Base-by-base conservation (phyloP, 2,797 vertebrate species). In the Scolopax rusticola region DNA sequence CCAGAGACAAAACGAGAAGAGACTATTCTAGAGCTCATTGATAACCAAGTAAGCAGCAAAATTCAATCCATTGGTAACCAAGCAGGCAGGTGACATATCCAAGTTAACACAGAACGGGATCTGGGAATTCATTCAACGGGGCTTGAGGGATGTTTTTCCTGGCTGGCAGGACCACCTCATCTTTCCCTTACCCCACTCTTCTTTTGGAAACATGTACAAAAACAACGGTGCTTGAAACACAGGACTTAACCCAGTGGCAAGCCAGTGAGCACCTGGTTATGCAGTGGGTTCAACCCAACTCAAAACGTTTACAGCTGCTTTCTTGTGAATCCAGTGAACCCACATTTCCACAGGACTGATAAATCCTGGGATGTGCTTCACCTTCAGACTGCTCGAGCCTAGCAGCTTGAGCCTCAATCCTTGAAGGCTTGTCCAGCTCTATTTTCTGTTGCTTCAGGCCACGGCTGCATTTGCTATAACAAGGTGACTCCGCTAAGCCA, bases 401-500 rank as follows among this genome's bases (percentile, higher is more conserved):
- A 23, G n/a, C 16, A 33, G 17, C 16, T 4, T 6, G 8, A 43
- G 41, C 60, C 18, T 4, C 27, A 28, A 1, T 18, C 25, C 28
- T 11, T 3, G 9, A 2, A 4, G 43, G 53, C 43, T 56, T 14
- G 4, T 30, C 48, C 25, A 14, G 43, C 17, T 9, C 0, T 0
- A 2, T 18, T 15, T 43, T 18, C 41, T 28, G 28, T 13, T 2
- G 15, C 59, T 20, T 15, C 40, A 11, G 43, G 48, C 43, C 50
- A 13, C 14, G 5, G 0, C 7, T 3, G 19, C 23, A 0, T 4
- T 30, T 5, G 20, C 24, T 14, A 14, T 33, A 25, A 32, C 32
- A 18, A 24, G 25, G 53, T 5, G 24, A 23, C 25, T 4, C 21
- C 2, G 1, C 14, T 0, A 2, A 47, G 16, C 36, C 21, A 1